Conservation (phyloP, 2,797 vertebrate genomes). For the Synanceia verrucosa region DNA sequence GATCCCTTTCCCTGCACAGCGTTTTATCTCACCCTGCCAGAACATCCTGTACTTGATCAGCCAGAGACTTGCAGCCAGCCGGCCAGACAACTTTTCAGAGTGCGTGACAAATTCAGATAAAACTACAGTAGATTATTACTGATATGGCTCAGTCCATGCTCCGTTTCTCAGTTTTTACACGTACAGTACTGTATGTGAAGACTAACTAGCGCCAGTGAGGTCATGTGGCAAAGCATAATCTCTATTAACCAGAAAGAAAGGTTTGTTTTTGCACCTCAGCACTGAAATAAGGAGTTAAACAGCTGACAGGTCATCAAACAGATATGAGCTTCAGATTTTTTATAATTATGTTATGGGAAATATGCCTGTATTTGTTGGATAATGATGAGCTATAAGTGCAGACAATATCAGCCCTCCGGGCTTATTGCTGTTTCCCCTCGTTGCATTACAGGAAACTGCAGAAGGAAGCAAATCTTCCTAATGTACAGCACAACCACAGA, state of each 20-base stretch:
- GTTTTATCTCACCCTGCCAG: conserved; percentile 67
- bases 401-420: conserved; percentile 18
- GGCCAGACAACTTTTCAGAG: conserved; percentile 41
- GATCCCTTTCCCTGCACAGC: conserved; percentile 52
- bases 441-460: conserved; percentile 41
- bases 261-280: background rate
- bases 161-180: background rate
- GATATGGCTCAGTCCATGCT: conserved; percentile 39
- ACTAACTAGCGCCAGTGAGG: conserved; percentile 38
- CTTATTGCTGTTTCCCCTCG: conserved; percentile 13
- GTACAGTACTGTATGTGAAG: conserved; percentile 26
- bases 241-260: conserved; percentile 30
- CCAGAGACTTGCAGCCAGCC: conserved; percentile 56
- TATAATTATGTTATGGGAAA: conserved; percentile 8
- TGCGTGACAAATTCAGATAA: conserved; percentile 73
- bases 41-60: conserved; percentile 77
- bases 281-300: background rate
- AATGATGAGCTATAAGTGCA: conserved; percentile 6
- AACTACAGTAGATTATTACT: conserved; percentile 58
- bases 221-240: conserved; percentile 41
- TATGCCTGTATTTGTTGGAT: background rate
- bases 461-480: conserved; percentile 10
- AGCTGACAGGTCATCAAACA: conserved; percentile 19
- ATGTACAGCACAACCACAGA: background rate
- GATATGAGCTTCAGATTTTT: conserved; percentile 2